These are phyloP conservation scores for Phrynosoma blainvillii DNA, from an alignment of 2,113 vertebrate genomes.

Conservation along the genomic window DNA sequence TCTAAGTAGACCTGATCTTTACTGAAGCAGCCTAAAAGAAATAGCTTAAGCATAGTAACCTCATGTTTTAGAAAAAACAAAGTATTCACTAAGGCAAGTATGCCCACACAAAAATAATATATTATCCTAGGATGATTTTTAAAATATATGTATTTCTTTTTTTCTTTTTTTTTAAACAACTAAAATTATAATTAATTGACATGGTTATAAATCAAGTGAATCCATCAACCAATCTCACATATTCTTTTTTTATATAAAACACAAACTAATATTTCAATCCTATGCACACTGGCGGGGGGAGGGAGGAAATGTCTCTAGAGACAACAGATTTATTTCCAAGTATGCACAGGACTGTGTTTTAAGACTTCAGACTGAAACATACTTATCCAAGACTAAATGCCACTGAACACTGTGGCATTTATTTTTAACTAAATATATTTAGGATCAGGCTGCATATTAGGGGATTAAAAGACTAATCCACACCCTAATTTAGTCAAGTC, in stretches of 20 bases:
- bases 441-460: neutral
- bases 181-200: no score
- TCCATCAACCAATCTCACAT: neutral
- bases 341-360: neutral
- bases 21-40: conserved; percentile 89
- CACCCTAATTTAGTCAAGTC: neutral
- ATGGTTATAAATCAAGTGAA: no score
- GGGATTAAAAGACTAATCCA: neutral
- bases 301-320: no score
- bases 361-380: neutral
- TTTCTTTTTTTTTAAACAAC: no score
- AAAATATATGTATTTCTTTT: neutral
- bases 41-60: neutral
- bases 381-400: neutral
- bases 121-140: neutral
- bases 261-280: neutral
- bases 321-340: neutral
- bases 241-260: neutral
- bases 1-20: conserved; percentile 97
- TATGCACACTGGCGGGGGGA: neutral
- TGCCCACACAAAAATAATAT: neutral
- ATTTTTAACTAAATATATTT: neutral
- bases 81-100: neutral
- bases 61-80: neutral
- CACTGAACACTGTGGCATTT: neutral